Evolutionary conservation across 2,888 invertebrate species (phyloP).

Genomic region (Marronus borbonicus): DNA sequence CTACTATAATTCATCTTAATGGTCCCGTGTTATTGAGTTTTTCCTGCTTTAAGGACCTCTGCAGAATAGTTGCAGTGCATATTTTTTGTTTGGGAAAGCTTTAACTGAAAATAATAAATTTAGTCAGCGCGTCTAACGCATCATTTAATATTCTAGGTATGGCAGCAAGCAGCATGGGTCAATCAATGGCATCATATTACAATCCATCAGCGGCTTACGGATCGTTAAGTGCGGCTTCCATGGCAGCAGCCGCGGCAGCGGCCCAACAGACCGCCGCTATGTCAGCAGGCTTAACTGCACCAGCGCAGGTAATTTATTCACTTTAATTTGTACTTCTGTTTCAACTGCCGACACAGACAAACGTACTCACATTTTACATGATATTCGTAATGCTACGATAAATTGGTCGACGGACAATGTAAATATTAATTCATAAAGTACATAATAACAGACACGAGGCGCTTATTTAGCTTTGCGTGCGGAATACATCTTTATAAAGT

Average conservation of each 20-base stretch:
- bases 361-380: conserved; percentile 21
- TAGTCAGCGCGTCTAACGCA: conserved; percentile 2
- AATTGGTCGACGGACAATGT: conserved; percentile 18
- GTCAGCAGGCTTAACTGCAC: conserved; percentile 78
- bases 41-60: too few species aligned
- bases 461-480: conserved; percentile 18
- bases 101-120: too few species aligned
- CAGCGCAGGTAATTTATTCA: conserved; percentile 75
- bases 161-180: conserved; percentile 79
- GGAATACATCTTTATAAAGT: conserved; percentile 16
- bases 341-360: conserved; percentile 24
- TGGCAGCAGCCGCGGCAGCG: conserved; percentile 82
- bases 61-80: too few species aligned
- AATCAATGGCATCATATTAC: conserved; percentile 82
- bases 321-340: conserved; percentile 46
- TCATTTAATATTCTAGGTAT: conserved; percentile 73
- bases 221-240: conserved; percentile 81
- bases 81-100: too few species aligned
- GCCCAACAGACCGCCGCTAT: conserved; percentile 82
- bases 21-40: too few species aligned
- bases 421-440: conserved; percentile 29
- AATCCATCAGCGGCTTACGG: conserved; percentile 81
- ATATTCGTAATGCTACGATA: conserved; percentile 36
- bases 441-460: conserved; percentile 9
- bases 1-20: too few species aligned